These are phyloP conservation scores for Cottoperca gobio DNA, from an alignment of 2,797 vertebrate species.

Conservation along the genomic window DNA sequence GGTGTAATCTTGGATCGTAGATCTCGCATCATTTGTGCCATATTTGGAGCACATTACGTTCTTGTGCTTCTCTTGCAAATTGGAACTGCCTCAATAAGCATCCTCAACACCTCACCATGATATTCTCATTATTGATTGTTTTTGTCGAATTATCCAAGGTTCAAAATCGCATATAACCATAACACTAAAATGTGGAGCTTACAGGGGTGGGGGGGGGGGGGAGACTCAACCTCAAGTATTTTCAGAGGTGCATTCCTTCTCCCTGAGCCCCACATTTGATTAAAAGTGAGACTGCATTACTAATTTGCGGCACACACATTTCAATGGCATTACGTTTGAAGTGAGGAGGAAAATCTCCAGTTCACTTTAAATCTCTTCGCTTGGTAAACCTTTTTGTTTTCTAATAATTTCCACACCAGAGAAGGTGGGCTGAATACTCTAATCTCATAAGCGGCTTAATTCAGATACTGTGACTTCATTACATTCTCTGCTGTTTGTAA, in stretches of 20 bases:
- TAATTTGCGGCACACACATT: conserved; percentile 72
- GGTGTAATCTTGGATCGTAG: conserved; percentile 51
- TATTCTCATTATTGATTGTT: conserved; percentile 59
- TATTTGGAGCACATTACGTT: conserved; percentile 51
- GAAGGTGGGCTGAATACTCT: conserved; percentile 81
- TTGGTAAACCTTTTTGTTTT: conserved; percentile 80
- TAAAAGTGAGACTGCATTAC: conserved; percentile 73
- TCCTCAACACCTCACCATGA: conserved; percentile 42
- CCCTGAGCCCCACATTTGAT: conserved; percentile 68
- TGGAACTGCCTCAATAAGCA: conserved; percentile 44
- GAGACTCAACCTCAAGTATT: conserved; percentile 49
- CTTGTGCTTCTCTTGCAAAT: conserved; percentile 28
- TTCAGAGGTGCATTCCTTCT: conserved; percentile 53
- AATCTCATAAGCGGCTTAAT: conserved; percentile 87
- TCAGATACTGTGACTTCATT: conserved; percentile 84
- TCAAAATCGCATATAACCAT: conserved; percentile 63
- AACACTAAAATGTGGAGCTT: conserved; percentile 39
- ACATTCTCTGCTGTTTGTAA: conserved; percentile 80
- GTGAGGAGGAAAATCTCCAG: conserved; percentile 81
- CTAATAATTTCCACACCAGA: conserved; percentile 82
- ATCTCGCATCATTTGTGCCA: conserved; percentile 53
- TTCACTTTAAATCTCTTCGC: conserved; percentile 73
- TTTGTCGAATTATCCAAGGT: conserved; percentile 57
- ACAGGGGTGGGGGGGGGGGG: conserved; percentile 1
- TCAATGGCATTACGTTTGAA: conserved; percentile 75